Evolutionary conservation across 2,113 vertebrate species (phyloP).

Genomic region (Misgurnus mizolepis): DNA sequence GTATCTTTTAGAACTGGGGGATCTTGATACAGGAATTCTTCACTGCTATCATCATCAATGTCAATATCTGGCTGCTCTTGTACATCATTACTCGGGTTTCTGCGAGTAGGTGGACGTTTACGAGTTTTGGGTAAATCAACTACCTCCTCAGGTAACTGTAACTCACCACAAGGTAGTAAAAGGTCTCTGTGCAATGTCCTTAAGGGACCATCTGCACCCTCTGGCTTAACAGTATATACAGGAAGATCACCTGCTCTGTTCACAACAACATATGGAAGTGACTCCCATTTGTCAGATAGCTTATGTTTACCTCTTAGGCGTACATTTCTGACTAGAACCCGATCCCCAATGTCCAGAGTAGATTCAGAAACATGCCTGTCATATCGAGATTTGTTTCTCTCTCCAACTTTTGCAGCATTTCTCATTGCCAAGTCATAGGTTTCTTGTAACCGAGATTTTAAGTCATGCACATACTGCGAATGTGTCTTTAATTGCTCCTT

Average conservation of each 20-base stretch:
- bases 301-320: too few relatives aligned
- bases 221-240: conserved; percentile 29
- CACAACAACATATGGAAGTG: background rate
- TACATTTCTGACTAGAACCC: too few relatives aligned
- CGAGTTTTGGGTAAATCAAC: background rate
- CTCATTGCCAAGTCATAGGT: too few relatives aligned
- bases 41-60: background rate
- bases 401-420: too few relatives aligned
- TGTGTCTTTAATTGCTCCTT: too few relatives aligned
- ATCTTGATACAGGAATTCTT: background rate
- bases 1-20: background rate
- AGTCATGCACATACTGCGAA: too few relatives aligned
- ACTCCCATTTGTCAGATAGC: too few relatives aligned
- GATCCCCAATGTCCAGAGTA: too few relatives aligned
- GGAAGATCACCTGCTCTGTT: conserved; percentile 5
- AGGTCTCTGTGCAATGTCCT: conserved; percentile 18
- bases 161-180: conserved; percentile 24
- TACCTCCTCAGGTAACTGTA: background rate
- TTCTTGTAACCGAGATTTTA: too few relatives aligned
- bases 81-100: background rate
- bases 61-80: background rate
- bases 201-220: background rate
- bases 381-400: too few relatives aligned
- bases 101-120: background rate
- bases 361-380: too few relatives aligned